Conservation (phyloP, 2,888 invertebrate species). For the Xylophagus ater region DNA sequence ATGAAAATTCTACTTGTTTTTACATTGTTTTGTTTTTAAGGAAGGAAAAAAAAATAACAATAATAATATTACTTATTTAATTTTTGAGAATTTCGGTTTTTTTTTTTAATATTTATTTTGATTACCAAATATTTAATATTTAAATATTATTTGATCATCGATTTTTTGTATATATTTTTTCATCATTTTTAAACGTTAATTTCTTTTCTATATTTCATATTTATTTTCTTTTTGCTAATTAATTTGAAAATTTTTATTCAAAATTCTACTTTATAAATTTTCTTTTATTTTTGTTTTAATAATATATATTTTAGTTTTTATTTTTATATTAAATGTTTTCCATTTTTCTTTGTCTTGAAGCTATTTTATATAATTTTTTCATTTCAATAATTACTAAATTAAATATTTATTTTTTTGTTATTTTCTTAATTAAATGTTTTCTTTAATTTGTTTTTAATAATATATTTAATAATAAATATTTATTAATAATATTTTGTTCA, state of each 20-base stretch:
- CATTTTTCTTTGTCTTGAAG: background rate
- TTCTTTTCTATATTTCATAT: background rate
- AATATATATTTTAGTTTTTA: background rate
- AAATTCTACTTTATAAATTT: background rate
- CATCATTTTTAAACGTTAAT: conserved; percentile 1
- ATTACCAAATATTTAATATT: no score
- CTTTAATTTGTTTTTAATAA: conserved; percentile 22
- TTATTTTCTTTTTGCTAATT: background rate
- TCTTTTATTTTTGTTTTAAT: background rate
- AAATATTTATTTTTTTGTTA: conserved; percentile 17
- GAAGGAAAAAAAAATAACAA: no score
- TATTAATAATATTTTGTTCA: conserved; percentile 8
- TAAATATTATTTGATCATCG: no score
- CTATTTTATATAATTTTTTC: background rate
- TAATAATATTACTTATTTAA: no score
- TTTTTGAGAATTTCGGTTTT: no score
- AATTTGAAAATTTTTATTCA: no score
- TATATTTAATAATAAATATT: conserved; percentile 21
- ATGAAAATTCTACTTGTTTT: no score
- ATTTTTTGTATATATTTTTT: conserved; percentile 1
- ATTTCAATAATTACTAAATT: conserved; percentile 1
- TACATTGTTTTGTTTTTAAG: no score
- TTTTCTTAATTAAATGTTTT: conserved; percentile 17
- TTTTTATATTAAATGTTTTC: background rate
- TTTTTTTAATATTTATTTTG: no score